These are phyloP conservation scores for Meleagris gallopavo DNA, from an alignment of 2,113 vertebrate species.

Conservation along the genomic window DNA sequence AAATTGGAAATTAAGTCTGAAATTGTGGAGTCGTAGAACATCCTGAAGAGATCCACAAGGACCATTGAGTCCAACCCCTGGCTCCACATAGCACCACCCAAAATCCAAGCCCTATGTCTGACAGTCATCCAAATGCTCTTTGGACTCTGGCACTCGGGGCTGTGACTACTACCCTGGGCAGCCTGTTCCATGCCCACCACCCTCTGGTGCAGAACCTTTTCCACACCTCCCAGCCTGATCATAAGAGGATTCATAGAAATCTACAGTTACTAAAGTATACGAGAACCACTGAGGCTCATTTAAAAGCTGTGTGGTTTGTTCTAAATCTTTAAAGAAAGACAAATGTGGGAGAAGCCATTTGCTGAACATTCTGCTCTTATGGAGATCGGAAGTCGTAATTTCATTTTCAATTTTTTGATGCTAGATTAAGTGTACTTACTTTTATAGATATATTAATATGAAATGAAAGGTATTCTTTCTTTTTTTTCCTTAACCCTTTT, in stretches of 20 bases:
- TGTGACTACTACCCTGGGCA: background rate
- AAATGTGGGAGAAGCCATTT: background rate
- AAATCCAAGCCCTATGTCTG: no score
- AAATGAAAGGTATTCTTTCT: background rate
- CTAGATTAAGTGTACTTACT: background rate
- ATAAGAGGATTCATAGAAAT: background rate
- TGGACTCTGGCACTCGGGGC: background rate
- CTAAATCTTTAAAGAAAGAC: background rate
- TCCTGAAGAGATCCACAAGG: background rate
- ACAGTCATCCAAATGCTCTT: background rate
- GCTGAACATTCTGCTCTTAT: background rate
- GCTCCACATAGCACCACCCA: no score
- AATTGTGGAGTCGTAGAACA: background rate
- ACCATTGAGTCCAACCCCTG: background rate
- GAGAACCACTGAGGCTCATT: background rate
- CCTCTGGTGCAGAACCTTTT: background rate
- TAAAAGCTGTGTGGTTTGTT: background rate
- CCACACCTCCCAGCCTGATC: background rate
- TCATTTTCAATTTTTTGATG: background rate
- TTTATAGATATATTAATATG: background rate
- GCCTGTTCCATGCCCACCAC: background rate
- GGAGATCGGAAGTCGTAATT: background rate
- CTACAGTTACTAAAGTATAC: background rate
- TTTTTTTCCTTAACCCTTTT: background rate
- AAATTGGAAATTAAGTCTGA: background rate